phyloP scores from a whole-genome alignment of 2,888 invertebrate genomes.

The Drosophila helvetica region DNA sequence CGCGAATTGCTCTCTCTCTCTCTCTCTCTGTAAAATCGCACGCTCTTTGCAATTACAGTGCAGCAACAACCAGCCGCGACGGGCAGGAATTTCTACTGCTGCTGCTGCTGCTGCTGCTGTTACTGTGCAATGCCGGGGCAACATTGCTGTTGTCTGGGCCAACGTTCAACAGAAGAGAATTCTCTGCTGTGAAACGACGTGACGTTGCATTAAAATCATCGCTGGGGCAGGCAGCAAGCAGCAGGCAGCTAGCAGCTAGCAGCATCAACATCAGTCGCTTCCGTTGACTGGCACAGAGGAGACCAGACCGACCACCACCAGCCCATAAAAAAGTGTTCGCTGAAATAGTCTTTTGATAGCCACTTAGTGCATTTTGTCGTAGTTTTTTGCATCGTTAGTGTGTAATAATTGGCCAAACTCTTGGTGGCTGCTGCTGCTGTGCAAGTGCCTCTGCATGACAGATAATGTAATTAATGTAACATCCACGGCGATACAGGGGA shows the following conservation, averaged over 20 bases:
- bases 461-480: constrained; percentile 17
- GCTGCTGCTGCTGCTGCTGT: constrained; percentile 12
- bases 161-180: neutral
- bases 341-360: constrained; percentile 39
- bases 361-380: constrained; percentile 22
- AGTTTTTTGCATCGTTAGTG: constrained; percentile 8
- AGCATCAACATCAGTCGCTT: constrained; percentile 66
- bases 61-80: neutral
- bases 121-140: constrained; percentile 16
- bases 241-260: constrained; percentile 32
- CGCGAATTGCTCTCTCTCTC: constrained; percentile 14
- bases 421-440: neutral
- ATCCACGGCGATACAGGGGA: neutral
- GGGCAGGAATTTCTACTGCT: neutral
- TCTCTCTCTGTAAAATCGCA: constrained; percentile 14
- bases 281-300: constrained; percentile 58
- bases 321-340: constrained; percentile 48
- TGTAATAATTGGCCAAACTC: constrained; percentile 8
- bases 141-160: constrained; percentile 25
- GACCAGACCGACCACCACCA: constrained; percentile 29
- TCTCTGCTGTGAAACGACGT: constrained; percentile 32
- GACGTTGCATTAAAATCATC: constrained; percentile 52
- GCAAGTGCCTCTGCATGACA: constrained; percentile 1
- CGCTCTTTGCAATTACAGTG: neutral
- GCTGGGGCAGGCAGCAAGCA: constrained; percentile 34